A percentile compares a stretch with the other conserved stretches of the same genome.
phyloP scores from a whole-genome alignment of 1,140 invertebrate genomes.

The Venturia canescens region DNA sequence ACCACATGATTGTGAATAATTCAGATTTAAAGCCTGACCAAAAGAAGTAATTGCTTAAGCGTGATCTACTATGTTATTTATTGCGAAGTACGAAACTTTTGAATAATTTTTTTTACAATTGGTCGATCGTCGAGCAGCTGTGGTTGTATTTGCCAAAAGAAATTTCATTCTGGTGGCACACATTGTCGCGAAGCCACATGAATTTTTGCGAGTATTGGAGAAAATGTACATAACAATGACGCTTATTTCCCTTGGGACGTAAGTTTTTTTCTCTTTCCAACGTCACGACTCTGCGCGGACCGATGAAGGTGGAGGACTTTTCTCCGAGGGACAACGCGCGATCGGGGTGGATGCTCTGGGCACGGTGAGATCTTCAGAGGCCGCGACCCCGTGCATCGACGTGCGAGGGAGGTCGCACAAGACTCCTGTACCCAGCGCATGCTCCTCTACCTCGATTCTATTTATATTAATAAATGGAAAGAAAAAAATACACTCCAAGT shows the following conservation, averaged over 20 bases:
- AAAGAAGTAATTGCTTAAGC: too few relatives aligned
- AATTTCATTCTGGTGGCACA: too few relatives aligned
- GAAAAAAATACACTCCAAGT: background rate
- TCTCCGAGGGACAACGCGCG: background rate
- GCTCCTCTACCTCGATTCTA: slow-evolving; percentile 26
- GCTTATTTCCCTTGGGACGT: background rate
- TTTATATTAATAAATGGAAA: background rate
- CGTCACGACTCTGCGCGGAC: background rate
- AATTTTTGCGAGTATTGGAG: background rate
- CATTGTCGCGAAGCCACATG: too few relatives aligned
- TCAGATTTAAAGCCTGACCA: too few relatives aligned
- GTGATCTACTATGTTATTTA: too few relatives aligned
- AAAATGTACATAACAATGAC: background rate
- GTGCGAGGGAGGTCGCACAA: background rate
- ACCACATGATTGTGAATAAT: too few relatives aligned
- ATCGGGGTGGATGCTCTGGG: slow-evolving; percentile 7
- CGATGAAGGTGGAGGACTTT: background rate
- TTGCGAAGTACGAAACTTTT: too few relatives aligned
- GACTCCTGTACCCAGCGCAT: slow-evolving; percentile 22
- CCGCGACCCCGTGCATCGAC: slow-evolving; percentile 27
- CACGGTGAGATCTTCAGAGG: background rate
- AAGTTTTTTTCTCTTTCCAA: background rate
- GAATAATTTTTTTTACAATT: too few relatives aligned
- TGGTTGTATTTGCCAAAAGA: too few relatives aligned
- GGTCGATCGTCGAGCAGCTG: too few relatives aligned